Percentiles rank a stretch among this genome's conserved stretches.
phyloP scores from a whole-genome alignment of 2,113 vertebrate genomes.

The Hippocampus guttulatus region DNA sequence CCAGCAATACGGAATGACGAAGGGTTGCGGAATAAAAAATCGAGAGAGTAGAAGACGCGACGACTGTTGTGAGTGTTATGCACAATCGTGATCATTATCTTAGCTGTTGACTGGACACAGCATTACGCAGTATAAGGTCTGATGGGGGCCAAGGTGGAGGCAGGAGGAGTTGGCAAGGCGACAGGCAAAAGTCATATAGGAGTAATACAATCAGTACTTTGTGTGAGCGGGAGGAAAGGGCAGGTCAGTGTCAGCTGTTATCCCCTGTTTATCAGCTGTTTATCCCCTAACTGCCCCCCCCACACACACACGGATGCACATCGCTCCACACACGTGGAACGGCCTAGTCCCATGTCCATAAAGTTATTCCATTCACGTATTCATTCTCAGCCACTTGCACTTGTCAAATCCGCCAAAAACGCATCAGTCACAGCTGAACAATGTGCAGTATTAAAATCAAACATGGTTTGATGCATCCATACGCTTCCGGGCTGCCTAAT shows the following conservation, averaged over 20 bases:
- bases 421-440: constrained; percentile 50
- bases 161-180: constrained; percentile 20
- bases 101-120: constrained; percentile 65
- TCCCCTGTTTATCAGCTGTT: constrained; percentile 41
- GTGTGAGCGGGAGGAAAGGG: constrained; percentile 72
- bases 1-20: not conserved
- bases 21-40: constrained; percentile 44
- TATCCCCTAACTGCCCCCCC: constrained; percentile 61
- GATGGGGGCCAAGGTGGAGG: constrained; percentile 32
- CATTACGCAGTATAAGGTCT: constrained; percentile 63
- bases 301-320: constrained; percentile 15
- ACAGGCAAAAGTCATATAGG: constrained; percentile 66
- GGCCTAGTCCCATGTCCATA: constrained; percentile 43
- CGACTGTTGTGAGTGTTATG: constrained; percentile 44
- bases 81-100: constrained; percentile 79
- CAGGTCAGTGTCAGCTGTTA: constrained; percentile 76
- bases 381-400: constrained; percentile 48
- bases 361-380: constrained; percentile 44
- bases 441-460: constrained; percentile 48
- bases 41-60: constrained; percentile 50
- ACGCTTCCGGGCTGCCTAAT: constrained; percentile 18
- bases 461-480: constrained; percentile 40
- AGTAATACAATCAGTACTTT: constrained; percentile 80
- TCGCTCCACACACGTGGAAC: constrained; percentile 22
- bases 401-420: constrained; percentile 36